Conservation (phyloP, 2,888 invertebrate genomes). For the Adelognathus sp. region DNA sequence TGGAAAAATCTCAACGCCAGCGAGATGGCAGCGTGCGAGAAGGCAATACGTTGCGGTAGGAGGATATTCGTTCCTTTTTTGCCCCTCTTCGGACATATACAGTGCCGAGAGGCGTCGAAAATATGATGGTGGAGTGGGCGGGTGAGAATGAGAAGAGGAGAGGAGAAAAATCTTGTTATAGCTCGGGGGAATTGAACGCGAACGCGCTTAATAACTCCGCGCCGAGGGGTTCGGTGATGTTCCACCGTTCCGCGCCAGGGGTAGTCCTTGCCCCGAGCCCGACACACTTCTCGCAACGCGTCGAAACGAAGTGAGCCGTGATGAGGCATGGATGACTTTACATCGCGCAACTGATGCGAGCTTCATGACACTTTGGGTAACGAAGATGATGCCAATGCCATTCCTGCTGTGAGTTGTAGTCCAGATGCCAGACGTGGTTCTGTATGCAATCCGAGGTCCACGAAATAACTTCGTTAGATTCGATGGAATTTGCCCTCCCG, state of each 20-base stretch:
- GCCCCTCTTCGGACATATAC: not conserved
- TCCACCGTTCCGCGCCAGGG: constrained; percentile 17
- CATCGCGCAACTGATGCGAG: not conserved
- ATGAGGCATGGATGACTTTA: not conserved
- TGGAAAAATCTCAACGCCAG: constrained; percentile 11
- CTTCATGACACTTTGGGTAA: not conserved
- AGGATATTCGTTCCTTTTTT: constrained; percentile 20
- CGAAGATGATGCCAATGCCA: not conserved
- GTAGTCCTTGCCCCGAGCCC: constrained; percentile 21
- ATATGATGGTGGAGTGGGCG: constrained; percentile 43
- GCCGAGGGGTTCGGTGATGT: constrained; percentile 15
- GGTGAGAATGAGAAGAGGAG: constrained; percentile 9
- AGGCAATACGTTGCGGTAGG: constrained; percentile 6
- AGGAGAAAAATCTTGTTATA: constrained; percentile 61
- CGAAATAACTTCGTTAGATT: no score
- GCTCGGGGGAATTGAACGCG: constrained; percentile 74
- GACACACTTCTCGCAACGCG: not conserved
- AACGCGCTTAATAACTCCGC: constrained; percentile 74
- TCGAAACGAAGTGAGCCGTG: not conserved
- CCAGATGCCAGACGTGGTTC: not conserved
- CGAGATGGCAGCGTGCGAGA: not conserved
- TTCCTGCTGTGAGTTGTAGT: not conserved
- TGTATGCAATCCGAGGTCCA: not conserved
- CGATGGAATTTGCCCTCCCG: no score
- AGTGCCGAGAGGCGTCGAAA: constrained; percentile 9